A percentile compares a stretch with the other conserved stretches of the same genome.
phyloP scores from a whole-genome alignment of 2,797 vertebrate species.

The Meriones psammophilus region DNA sequence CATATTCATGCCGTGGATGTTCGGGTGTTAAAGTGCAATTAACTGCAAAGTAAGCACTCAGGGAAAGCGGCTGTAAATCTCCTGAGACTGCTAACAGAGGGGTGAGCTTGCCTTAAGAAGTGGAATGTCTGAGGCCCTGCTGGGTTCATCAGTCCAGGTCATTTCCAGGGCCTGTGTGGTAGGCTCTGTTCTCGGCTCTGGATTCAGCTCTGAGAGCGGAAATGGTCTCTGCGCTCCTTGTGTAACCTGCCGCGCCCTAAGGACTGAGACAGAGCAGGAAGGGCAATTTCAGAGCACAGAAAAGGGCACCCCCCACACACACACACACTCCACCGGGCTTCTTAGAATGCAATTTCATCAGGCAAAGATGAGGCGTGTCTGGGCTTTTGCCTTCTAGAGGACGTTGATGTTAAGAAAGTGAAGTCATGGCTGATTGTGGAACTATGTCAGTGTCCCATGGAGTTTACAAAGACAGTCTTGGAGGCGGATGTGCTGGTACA shows the following conservation, averaged over 20 bases:
- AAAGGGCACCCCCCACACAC: not conserved
- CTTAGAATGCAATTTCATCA: not conserved
- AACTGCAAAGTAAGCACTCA: not conserved
- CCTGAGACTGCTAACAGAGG: not conserved
- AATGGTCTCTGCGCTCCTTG: not conserved
- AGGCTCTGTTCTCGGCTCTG: not conserved
- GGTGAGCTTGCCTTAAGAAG: not conserved
- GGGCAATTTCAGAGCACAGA: not conserved
- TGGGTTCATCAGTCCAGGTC: not conserved
- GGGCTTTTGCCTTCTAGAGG: not conserved
- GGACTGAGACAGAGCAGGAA: not conserved
- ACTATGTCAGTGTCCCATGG: not conserved
- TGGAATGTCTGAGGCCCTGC: not conserved
- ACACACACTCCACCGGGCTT: not conserved
- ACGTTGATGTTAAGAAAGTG: not conserved
- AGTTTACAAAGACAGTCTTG: slow-evolving; percentile 22
- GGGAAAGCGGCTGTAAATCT: not conserved
- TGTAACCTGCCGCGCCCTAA: not conserved
- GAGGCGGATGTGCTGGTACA: fast-evolving
- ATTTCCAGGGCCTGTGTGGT: not conserved
- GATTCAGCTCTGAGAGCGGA: slow-evolving; percentile 1
- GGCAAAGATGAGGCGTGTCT: not conserved
- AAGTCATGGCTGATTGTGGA: not conserved
- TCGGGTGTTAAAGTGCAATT: not conserved
- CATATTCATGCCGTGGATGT: not conserved